phyloP scores from a whole-genome alignment of 2,888 invertebrate genomes.

The Iphiclides podalirius region DNA sequence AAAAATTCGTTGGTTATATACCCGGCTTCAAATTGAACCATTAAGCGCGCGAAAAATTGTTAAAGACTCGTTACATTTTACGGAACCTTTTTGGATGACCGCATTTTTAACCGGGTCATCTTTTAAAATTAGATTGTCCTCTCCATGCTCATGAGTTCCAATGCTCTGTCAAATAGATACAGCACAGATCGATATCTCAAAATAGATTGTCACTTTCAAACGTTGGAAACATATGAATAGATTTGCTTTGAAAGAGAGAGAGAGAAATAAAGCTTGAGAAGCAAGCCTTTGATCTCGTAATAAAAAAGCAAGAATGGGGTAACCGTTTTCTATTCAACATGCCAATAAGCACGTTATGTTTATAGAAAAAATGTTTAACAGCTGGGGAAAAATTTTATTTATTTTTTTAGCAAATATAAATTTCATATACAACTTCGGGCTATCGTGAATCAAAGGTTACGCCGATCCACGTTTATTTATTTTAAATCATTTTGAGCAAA shows the following conservation, averaged over 20 bases:
- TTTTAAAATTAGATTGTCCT: constrained; percentile 59
- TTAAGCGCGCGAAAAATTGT: constrained; percentile 23
- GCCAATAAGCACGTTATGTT: background rate
- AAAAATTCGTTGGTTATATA: constrained; percentile 15
- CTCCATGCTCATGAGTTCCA: constrained; percentile 46
- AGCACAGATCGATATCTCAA: constrained; percentile 55
- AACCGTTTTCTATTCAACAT: constrained; percentile 4
- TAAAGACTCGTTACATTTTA: constrained; percentile 27
- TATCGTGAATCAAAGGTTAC: background rate
- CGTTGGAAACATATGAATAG: constrained; percentile 34
- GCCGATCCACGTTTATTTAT: background rate
- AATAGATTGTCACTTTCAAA: constrained; percentile 40
- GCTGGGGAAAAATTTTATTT: too few relatives aligned
- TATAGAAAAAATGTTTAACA: background rate
- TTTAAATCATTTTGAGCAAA: background rate
- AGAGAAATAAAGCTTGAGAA: constrained; percentile 17
- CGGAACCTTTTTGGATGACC: constrained; percentile 50
- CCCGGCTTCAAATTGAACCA: constrained; percentile 16
- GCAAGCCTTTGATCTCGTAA: constrained; percentile 18
- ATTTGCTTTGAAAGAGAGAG: constrained; percentile 9
- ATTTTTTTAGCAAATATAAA: background rate
- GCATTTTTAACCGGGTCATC: constrained; percentile 64
- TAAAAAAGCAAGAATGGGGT: constrained; percentile 6
- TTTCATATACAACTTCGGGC: background rate
- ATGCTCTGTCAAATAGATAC: constrained; percentile 53